phyloP scores from a whole-genome alignment of 2,888 invertebrate genomes.

The Plagodis dolabraria region DNA sequence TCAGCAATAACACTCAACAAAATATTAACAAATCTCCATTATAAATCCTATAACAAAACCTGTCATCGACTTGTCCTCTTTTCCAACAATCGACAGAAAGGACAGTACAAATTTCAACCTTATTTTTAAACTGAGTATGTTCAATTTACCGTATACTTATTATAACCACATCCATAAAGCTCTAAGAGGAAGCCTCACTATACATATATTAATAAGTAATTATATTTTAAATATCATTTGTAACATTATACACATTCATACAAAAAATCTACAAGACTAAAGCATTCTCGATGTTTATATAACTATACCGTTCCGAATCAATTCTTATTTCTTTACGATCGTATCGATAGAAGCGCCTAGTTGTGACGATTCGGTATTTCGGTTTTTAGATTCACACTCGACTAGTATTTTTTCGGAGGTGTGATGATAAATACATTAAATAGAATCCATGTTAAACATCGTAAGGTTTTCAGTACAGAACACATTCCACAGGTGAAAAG shows the following conservation, averaged over 20 bases:
- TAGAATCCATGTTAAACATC: conserved; percentile 6
- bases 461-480: neutral
- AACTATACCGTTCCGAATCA: conserved; percentile 42
- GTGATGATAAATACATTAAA: conserved; percentile 19
- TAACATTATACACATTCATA: conserved; percentile 79
- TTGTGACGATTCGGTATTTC: conserved; percentile 49
- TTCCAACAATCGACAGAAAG: conserved; percentile 51
- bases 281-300: conserved; percentile 74
- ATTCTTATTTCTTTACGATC: conserved; percentile 24
- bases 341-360: conserved; percentile 28
- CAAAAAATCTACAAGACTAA: conserved; percentile 72
- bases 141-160: conserved; percentile 79
- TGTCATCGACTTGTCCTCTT: conserved; percentile 39
- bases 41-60: conserved; percentile 36
- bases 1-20: conserved; percentile 18
- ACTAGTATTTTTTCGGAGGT: conserved; percentile 67
- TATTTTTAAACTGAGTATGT: conserved; percentile 76
- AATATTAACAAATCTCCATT: conserved; percentile 33
- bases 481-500: neutral
- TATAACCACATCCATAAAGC: conserved; percentile 79
- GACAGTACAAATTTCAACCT: conserved; percentile 66
- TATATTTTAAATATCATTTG: conserved; percentile 72
- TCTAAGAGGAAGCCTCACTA: conserved; percentile 83
- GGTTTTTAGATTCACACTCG: conserved; percentile 73
- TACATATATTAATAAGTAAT: conserved; percentile 71